phyloP scores from a whole-genome alignment of 2,113 vertebrate genomes.

The Rhinopomastus cyanomelas region DNA sequence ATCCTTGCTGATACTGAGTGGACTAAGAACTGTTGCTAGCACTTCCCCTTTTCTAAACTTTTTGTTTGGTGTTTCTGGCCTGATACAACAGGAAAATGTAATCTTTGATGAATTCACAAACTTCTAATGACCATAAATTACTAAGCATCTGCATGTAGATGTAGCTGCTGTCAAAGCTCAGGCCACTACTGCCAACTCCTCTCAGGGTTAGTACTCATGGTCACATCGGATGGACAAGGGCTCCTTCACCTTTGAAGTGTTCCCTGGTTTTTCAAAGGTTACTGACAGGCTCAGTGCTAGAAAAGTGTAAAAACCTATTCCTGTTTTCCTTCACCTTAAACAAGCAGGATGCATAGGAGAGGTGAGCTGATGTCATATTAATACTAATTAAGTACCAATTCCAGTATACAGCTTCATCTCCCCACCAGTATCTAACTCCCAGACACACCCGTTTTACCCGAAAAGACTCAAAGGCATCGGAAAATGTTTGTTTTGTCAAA shows the following conservation, averaged over 20 bases:
- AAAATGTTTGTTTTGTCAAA: background rate
- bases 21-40: background rate
- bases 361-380: accelerated
- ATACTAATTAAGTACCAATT: background rate
- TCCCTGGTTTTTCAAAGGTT: background rate
- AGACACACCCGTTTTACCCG: background rate
- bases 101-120: background rate
- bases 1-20: background rate
- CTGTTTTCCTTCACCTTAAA: too few species aligned
- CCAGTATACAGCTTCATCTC: background rate
- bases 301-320: background rate
- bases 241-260: background rate
- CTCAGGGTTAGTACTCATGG: too few species aligned
- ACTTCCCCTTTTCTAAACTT: background rate
- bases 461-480: background rate
- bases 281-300: too few species aligned
- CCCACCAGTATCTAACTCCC: background rate
- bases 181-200: background rate
- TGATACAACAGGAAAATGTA: background rate
- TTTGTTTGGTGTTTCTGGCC: background rate
- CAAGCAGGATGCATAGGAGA: background rate
- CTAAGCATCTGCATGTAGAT: background rate
- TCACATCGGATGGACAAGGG: too few species aligned
- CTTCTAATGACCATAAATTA: background rate
- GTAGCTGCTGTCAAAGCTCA: background rate